These are phyloP conservation scores for Drosophila mettleri DNA, from an alignment of 2,888 invertebrate genomes.

Conservation along the genomic window DNA sequence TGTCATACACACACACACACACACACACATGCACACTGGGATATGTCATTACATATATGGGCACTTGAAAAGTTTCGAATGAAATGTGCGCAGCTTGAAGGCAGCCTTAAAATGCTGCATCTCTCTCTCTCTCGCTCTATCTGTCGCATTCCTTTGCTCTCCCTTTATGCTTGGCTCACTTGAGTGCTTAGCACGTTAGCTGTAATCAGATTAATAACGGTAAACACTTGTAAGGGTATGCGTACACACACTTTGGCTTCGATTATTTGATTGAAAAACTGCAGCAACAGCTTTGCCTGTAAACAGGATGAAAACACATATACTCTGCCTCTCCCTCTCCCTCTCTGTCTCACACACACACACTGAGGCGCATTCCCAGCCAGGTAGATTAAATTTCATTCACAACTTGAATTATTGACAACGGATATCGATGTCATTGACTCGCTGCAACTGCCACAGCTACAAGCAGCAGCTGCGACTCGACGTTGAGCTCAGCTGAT, in stretches of 20 bases:
- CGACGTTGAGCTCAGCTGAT: slow-evolving; percentile 45
- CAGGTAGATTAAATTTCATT: slow-evolving; percentile 68
- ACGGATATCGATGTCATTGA: slow-evolving; percentile 71
- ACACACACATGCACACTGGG: slow-evolving; percentile 30
- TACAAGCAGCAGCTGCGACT: slow-evolving; percentile 12
- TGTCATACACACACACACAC: slow-evolving; percentile 39
- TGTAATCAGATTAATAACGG: slow-evolving; percentile 77
- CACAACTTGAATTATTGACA: slow-evolving; percentile 71
- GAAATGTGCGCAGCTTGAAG: slow-evolving; percentile 48
- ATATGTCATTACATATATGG: slow-evolving; percentile 71
- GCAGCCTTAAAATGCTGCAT: slow-evolving; percentile 26
- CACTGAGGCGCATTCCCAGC: slow-evolving; percentile 6
- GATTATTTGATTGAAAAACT: slow-evolving; percentile 49
- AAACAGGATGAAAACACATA: not conserved
- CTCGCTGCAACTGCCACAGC: slow-evolving; percentile 51
- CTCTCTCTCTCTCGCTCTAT: not conserved
- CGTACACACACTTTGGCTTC: slow-evolving; percentile 33
- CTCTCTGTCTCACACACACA: not conserved
- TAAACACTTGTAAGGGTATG: slow-evolving; percentile 61
- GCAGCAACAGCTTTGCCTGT: slow-evolving; percentile 10
- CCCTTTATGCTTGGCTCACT: slow-evolving; percentile 1
- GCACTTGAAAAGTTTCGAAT: slow-evolving; percentile 75
- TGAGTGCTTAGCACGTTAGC: slow-evolving; percentile 47
- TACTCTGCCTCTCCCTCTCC: too few relatives aligned
- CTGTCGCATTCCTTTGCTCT: not conserved